Evolutionary conservation across 1,140 invertebrate genomes (phyloP).

Genomic region (Sinonovacula constricta): DNA sequence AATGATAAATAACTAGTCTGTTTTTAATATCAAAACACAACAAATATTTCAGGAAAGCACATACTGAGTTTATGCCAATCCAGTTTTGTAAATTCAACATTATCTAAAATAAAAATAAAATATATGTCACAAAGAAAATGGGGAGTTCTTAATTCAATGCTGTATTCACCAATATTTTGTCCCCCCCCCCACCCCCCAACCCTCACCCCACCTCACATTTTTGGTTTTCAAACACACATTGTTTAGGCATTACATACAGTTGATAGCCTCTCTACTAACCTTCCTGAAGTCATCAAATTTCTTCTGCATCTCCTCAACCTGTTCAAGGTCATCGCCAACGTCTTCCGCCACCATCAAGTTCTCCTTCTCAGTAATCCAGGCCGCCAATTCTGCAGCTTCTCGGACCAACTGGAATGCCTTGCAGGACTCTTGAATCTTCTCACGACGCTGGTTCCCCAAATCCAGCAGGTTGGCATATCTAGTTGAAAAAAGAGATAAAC

Average conservation of each 20-base stretch:
- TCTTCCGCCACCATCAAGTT: slow-evolving; percentile 92
- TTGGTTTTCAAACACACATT: neutral
- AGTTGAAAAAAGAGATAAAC: neutral
- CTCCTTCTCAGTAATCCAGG: slow-evolving; percentile 98
- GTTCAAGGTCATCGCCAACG: slow-evolving; percentile 88
- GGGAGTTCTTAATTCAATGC: too few relatives aligned
- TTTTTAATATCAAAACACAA: too few relatives aligned
- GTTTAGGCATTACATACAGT: too few relatives aligned
- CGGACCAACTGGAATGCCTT: slow-evolving; percentile 98
- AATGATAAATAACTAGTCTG: too few relatives aligned
- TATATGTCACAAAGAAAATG: too few relatives aligned
- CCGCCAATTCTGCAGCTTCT: slow-evolving; percentile 97
- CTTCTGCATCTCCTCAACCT: slow-evolving; percentile 99
- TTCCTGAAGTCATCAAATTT: slow-evolving; percentile 99
- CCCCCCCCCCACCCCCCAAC: too few relatives aligned
- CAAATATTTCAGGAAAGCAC: too few relatives aligned
- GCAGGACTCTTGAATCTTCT: slow-evolving; percentile 97
- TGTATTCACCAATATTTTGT: neutral
- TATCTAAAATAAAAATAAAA: too few relatives aligned
- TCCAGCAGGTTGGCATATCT: slow-evolving; percentile 93
- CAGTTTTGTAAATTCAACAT: too few relatives aligned
- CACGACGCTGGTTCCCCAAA: slow-evolving; percentile 93
- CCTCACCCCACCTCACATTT: too few relatives aligned
- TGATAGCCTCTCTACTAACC: too few relatives aligned
- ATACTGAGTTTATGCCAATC: too few relatives aligned